Conservation (phyloP, 2,888 invertebrate species). For the Mythimna lalbum region DNA sequence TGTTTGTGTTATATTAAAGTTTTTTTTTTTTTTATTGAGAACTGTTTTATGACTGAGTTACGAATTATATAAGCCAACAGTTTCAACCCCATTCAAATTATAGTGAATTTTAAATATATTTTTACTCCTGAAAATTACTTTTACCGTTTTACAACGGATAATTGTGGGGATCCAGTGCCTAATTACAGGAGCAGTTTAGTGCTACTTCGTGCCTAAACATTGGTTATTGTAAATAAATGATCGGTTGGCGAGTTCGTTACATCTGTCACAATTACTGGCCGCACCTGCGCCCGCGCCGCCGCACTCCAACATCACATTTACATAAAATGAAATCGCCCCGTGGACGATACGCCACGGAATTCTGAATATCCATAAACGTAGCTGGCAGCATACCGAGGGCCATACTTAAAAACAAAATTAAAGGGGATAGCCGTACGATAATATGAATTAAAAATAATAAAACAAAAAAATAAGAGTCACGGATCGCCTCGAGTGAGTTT, state of each 20-base stretch:
- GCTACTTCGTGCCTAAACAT: constrained; percentile 58
- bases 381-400: constrained; percentile 89
- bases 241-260: constrained; percentile 68
- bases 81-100: neutral
- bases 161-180: constrained; percentile 47
- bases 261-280: constrained; percentile 85
- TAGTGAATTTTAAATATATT: neutral
- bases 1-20: neutral
- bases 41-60: neutral
- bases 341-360: constrained; percentile 87
- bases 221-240: constrained; percentile 65
- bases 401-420: constrained; percentile 91
- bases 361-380: constrained; percentile 89
- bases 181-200: constrained; percentile 58
- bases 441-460: constrained; percentile 91
- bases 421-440: constrained; percentile 91
- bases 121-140: constrained; percentile 27
- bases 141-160: constrained; percentile 54
- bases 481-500: constrained; percentile 89
- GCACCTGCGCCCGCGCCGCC: constrained; percentile 73
- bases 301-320: constrained; percentile 78
- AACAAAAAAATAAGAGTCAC: constrained; percentile 90
- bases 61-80: neutral
- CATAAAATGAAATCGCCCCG: constrained; percentile 87
- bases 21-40: neutral